Base-by-base conservation (phyloP, 2,797 vertebrate genomes). In the Todus mexicanus region DNA sequence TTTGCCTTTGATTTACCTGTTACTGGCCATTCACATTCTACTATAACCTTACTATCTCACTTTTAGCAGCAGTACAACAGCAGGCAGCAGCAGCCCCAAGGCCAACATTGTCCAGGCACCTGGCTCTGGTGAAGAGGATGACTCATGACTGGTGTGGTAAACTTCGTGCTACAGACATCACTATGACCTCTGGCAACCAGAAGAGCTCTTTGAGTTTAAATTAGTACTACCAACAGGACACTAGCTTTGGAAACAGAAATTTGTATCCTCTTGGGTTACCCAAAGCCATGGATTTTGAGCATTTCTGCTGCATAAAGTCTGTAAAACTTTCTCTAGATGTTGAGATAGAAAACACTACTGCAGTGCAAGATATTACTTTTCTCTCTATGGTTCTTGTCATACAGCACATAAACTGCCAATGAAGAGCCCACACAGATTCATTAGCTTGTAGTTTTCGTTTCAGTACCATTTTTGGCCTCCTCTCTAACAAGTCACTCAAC, bases 361-460 rank as follows among this genome's bases (percentile, higher is more conserved):
- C 3, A 5, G 19, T 68, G 27, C 48, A 76, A 93, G n/a, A 40
- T 84, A 76, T 40, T 74, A 54, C 86, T 88, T 91, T 86, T 78
- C 77, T 81, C 66, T 68, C 51, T 47, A 6, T n/a, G 23, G 22
- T 64, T 90, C 60, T 61, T 74, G 33, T 42, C 68, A 92, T 53
- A 61, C 71, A 89, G 16, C 38, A 59, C 42, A 13, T 40, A 92
- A 92, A 89, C 42, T 90, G 65, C 60, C 74, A 68, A 17, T 70
- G 45, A 84, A 61, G 45, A 84, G 11, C 77, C 75, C 61, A 84
- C 68, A 47, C 14, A 71, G 57, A 89, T 82, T 91, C 73, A 83
- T 85, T 84, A 91, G 33, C 53, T 80, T 84, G 42, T 43, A 89
- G 70, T 84, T 88, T 90, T 77, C 42, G 68, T 82, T 93, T 90